Evolutionary conservation across 1,140 invertebrate genomes (phyloP).

Genomic region (Drosophila baimaii): DNA sequence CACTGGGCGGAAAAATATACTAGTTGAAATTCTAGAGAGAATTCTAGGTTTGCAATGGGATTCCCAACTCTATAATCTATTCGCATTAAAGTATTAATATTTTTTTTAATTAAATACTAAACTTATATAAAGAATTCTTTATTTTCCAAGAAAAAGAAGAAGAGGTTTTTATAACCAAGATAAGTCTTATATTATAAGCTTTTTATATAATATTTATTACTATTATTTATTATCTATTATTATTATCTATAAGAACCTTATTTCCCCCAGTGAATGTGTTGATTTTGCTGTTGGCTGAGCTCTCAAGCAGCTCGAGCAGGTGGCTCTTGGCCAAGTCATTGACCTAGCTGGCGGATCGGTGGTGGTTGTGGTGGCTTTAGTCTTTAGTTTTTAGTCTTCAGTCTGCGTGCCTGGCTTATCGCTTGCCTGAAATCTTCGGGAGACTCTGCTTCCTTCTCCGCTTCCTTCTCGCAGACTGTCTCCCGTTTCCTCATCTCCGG

Average conservation of each 20-base stretch:
- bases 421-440: constrained; percentile 34
- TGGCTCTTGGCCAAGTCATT: constrained; percentile 67
- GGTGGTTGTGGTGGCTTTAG: constrained; percentile 29
- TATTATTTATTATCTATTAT: not conserved
- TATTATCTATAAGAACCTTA: too few relatives aligned
- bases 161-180: too few relatives aligned
- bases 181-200: too few relatives aligned
- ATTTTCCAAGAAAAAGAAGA: not conserved
- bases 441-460: constrained; percentile 19
- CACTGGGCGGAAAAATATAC: constrained; percentile 9
- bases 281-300: constrained; percentile 68
- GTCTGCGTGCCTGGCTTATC: constrained; percentile 55
- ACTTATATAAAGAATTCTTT: too few relatives aligned
- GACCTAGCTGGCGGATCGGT: constrained; percentile 41
- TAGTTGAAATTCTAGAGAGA: not conserved
- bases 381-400: constrained; percentile 10
- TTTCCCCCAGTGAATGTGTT: constrained; percentile 60
- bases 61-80: too few relatives aligned
- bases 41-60: too few relatives aligned
- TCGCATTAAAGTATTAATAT: too few relatives aligned
- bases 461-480: constrained; percentile 22
- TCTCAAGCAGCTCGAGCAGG: constrained; percentile 50
- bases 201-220: not conserved
- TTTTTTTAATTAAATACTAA: too few relatives aligned
- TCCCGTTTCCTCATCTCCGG: not conserved